These are phyloP conservation scores for Hirudinaria manillensis DNA, from an alignment of 2,888 invertebrate species.

Conservation along the genomic window DNA sequence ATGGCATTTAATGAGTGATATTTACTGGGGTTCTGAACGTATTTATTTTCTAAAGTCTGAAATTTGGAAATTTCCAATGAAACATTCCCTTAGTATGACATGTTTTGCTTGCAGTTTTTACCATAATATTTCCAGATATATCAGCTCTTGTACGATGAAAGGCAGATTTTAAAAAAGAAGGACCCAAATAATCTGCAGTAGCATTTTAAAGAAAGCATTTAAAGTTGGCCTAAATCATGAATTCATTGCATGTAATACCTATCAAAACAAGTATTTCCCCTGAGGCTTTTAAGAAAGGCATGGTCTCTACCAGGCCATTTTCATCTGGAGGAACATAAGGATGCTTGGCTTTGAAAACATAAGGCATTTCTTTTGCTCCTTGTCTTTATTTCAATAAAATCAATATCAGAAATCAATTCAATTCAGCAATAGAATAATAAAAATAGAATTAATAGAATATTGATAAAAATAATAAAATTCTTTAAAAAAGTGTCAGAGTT, in stretches of 20 bases:
- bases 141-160: constrained; percentile 32
- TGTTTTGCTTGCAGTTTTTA: not conserved
- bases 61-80: not conserved
- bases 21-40: constrained; percentile 19
- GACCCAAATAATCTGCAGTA: constrained; percentile 30
- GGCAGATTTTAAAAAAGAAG: constrained; percentile 31
- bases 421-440: not conserved
- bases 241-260: not conserved
- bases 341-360: constrained; percentile 21
- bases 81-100: not conserved
- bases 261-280: constrained; percentile 30
- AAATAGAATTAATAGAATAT: no score
- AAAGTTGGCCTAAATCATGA: not conserved
- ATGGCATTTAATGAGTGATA: constrained; percentile 25
- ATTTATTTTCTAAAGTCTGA: constrained; percentile 28
- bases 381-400: not conserved
- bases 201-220: constrained; percentile 3
- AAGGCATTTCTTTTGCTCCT: not conserved
- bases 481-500: not conserved
- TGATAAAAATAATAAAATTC: not conserved
- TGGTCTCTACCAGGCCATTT: constrained; percentile 26
- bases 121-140: constrained; percentile 32
- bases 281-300: constrained; percentile 29
- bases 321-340: constrained; percentile 16
- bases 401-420: not conserved